Conservation (phyloP, 2,888 invertebrate genomes). For the Acanthosoma haemorrhoidale region DNA sequence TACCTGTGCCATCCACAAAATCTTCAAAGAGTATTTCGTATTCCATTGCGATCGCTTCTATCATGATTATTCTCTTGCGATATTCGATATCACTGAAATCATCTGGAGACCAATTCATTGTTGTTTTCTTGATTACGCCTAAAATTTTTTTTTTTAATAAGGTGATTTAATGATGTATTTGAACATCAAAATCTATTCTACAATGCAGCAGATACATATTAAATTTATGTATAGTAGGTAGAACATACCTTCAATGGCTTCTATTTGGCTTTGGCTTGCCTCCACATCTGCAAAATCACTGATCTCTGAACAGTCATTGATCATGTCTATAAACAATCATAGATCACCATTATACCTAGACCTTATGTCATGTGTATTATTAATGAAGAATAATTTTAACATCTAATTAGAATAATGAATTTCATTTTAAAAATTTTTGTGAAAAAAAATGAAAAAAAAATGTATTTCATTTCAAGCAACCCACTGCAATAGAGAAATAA, state of each 20-base stretch:
- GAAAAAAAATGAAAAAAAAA: too few species aligned
- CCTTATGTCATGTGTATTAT: too few species aligned
- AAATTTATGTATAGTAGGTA: background rate
- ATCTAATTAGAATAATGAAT: too few species aligned
- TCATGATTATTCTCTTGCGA: slow-evolving; percentile 30
- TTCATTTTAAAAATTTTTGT: too few species aligned
- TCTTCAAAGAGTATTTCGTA: slow-evolving; percentile 20
- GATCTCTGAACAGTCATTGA: slow-evolving; percentile 28
- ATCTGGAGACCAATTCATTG: slow-evolving; percentile 30
- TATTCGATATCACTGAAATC: slow-evolving; percentile 32
- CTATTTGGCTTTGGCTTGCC: slow-evolving; percentile 24
- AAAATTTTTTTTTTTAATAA: too few species aligned
- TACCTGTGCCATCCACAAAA: slow-evolving; percentile 26
- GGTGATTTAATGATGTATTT: too few species aligned
- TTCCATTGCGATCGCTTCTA: slow-evolving; percentile 34
- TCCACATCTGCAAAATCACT: slow-evolving; percentile 24
- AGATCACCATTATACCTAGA: too few species aligned
- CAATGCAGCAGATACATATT: too few species aligned
- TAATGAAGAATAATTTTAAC: too few species aligned
- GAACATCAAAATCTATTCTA: too few species aligned
- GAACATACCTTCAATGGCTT: slow-evolving; percentile 13
- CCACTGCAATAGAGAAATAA: too few species aligned
- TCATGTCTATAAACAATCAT: slow-evolving; percentile 26
- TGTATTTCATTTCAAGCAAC: too few species aligned
- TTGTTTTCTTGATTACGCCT: slow-evolving; percentile 34